Evolutionary conservation across 2,797 vertebrate genomes (phyloP).

Genomic region (Acipenser oxyrinchus): DNA sequence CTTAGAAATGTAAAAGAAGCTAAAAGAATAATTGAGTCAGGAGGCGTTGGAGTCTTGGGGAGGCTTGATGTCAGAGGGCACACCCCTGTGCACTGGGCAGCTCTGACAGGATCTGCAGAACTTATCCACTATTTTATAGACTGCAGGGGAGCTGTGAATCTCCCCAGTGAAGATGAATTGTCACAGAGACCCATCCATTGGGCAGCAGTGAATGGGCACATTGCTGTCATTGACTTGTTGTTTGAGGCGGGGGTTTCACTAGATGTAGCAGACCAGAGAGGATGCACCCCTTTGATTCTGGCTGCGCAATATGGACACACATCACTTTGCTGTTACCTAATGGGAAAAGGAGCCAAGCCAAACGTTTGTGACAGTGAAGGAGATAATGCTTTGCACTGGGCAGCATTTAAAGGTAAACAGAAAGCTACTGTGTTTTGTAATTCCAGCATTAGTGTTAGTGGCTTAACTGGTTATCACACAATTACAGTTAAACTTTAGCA

Average conservation of each 20-base stretch:
- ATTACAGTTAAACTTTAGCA: too few relatives aligned
- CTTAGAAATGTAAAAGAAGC: conserved; percentile 16
- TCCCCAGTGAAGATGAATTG: conserved; percentile 22
- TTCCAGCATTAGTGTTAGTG: too few relatives aligned
- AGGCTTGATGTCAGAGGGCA: conserved; percentile 16
- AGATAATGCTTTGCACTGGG: conserved; percentile 33
- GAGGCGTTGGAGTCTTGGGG: conserved; percentile 11
- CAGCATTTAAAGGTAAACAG: conserved; percentile 27
- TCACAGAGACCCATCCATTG: conserved; percentile 25
- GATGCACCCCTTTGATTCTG: conserved; percentile 23
- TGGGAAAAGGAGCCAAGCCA: conserved; percentile 24
- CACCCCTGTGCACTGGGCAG: conserved; percentile 18
- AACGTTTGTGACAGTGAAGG: conserved; percentile 19
- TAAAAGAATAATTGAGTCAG: conserved; percentile 13
- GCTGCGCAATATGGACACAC: conserved; percentile 30
- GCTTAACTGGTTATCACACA: too few relatives aligned
- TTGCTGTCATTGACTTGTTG: conserved; percentile 19
- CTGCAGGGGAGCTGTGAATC: conserved; percentile 15
- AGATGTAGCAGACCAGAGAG: conserved; percentile 27
- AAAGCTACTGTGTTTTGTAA: too few relatives aligned
- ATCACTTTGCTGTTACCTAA: conserved; percentile 23
- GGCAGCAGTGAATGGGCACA: conserved; percentile 24
- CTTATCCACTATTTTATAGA: conserved; percentile 19
- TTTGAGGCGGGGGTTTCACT: conserved; percentile 25
- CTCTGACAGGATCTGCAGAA: conserved; percentile 14